Conservation (phyloP, 2,113 vertebrate species). For the Thymallus thymallus region DNA sequence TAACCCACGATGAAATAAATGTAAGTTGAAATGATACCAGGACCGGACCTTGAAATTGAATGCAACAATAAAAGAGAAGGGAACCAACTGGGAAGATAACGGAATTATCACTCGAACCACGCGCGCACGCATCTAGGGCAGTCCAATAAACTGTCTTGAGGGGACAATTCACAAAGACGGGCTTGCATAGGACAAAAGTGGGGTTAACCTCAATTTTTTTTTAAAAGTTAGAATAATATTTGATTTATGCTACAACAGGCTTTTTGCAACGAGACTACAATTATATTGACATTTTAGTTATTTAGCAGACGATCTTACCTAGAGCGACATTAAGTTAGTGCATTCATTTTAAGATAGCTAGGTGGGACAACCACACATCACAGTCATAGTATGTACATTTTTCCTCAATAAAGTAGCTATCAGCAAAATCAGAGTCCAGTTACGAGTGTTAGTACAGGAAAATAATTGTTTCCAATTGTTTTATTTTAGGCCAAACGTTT, state of each 20-base stretch:
- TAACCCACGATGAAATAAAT: conserved; percentile 34
- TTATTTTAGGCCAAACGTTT: too few relatives aligned
- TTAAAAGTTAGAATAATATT: too few relatives aligned
- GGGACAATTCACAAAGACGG: conserved; percentile 7
- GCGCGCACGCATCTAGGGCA: conserved; percentile 10
- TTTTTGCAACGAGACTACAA: not conserved
- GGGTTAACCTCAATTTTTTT: too few relatives aligned
- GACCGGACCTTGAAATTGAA: conserved; percentile 36
- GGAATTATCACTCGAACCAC: conserved; percentile 58
- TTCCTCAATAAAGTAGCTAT: too few relatives aligned
- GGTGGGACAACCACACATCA: not conserved
- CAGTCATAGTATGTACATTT: too few relatives aligned
- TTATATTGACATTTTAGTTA: too few relatives aligned
- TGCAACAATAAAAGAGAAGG: conserved; percentile 26
- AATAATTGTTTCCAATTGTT: not conserved
- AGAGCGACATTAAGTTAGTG: too few relatives aligned
- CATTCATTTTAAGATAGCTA: too few relatives aligned
- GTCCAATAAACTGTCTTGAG: conserved; percentile 41
- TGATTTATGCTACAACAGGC: not conserved
- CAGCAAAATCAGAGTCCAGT: too few relatives aligned
- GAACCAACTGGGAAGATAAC: conserved; percentile 51
- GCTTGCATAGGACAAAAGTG: not conserved
- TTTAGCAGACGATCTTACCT: too few relatives aligned
- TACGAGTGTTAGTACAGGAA: too few relatives aligned
- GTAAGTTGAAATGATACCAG: conserved; percentile 40